Conservation (phyloP, 2,888 invertebrate genomes). For the Thereva unica region DNA sequence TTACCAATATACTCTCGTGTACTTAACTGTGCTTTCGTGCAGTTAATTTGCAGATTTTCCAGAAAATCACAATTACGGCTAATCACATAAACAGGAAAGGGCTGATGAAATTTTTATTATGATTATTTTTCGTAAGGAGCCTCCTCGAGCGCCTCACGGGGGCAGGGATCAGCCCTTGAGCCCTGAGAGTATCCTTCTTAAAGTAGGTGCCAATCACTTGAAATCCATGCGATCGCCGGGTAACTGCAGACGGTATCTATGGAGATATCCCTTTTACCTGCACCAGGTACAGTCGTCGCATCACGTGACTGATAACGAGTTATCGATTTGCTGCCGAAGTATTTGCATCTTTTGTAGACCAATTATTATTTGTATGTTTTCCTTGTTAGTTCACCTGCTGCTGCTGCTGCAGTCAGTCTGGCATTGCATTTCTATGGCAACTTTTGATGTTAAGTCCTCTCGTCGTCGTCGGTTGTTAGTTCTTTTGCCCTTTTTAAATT, state of each 20-base stretch:
- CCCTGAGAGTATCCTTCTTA: too few species aligned
- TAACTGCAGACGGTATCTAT: too few species aligned
- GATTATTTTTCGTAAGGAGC: constrained; percentile 25
- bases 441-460: background rate
- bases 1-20: constrained; percentile 15
- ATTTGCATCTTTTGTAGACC: constrained; percentile 13
- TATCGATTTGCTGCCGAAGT: constrained; percentile 8
- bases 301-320: background rate
- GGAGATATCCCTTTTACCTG: too few species aligned
- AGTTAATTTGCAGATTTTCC: constrained; percentile 35
- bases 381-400: background rate
- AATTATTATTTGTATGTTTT: background rate
- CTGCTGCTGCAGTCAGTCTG: too few species aligned
- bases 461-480: too few species aligned
- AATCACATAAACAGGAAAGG: constrained; percentile 23
- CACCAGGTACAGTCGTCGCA: too few species aligned
- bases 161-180: too few species aligned
- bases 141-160: background rate
- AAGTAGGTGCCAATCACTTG: too few species aligned
- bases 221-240: too few species aligned
- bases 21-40: constrained; percentile 35
- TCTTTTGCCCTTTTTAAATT: too few species aligned
- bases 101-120: constrained; percentile 33
- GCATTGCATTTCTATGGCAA: constrained; percentile 18
- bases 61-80: constrained; percentile 37